Base-by-base conservation (phyloP, 2,797 vertebrate genomes). In the Picus viridis region DNA sequence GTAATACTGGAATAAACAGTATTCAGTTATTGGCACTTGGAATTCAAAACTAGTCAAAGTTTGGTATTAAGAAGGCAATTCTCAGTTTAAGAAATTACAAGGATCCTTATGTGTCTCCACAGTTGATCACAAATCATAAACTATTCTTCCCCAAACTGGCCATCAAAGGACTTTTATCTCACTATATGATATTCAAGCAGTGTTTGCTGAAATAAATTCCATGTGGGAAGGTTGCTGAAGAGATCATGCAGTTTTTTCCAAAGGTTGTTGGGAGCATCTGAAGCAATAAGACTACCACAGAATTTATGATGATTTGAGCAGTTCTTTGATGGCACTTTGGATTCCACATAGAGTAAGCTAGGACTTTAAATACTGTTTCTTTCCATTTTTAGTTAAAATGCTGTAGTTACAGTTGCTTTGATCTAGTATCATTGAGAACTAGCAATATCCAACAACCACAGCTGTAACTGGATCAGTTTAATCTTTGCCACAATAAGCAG, bases 361-460 rank as follows among this genome's bases (percentile, higher is more conserved):
- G 92, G 67, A 58, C 26, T 81, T 96, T 86, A 92, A 93, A 83
- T 78, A 49, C 10, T 54, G 17, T 81, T 92, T 10, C 15, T 69
- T 83, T 63, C 24, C 23, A 51, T 77, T 86, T 96, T 85, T 17
- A 23, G 47, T 82, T 92, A 72, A 91, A 90, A 92, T 74, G 29
- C 26, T 24, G 7, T 53, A 41, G 20, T 64, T 90, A n/a, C 16
- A 13, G 16, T 71, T 92, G 20, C 43, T 85, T 86, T 87, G 57
- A 49, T 67, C 23, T 64, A 57, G 16, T 74, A 62, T 73, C 67
- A n/a, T 41, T 51, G 59, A 89, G 51, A 88, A 88, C 68, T 74
- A 76, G 29, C 23, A 53, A 12, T 26, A 71, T 65, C 27, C 74
- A 72, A 22, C 47, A 86, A 39, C 39, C 26, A 27, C 43, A 74